Evolutionary conservation across 2,797 vertebrate species (phyloP).

Genomic region (Gymnopithys bicolor): DNA sequence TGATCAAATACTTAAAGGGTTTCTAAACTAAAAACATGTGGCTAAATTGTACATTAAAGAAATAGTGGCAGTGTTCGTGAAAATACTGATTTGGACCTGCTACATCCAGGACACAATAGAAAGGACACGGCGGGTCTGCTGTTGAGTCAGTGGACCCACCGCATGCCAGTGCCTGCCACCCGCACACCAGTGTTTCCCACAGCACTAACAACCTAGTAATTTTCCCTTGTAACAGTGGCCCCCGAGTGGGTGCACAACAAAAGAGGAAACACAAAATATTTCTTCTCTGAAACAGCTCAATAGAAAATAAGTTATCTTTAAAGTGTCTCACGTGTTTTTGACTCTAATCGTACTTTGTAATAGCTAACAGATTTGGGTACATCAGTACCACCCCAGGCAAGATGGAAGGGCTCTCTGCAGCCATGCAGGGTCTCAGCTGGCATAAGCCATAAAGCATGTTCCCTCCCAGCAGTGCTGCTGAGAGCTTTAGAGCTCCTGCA

Average conservation of each 20-base stretch:
- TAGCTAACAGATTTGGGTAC: not conserved
- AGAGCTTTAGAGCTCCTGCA: not conserved
- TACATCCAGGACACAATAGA: not conserved
- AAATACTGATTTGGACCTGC: not conserved
- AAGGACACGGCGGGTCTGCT: not conserved
- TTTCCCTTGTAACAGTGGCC: not conserved
- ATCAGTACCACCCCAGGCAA: not conserved
- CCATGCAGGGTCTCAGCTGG: not conserved
- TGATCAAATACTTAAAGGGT: conserved; percentile 46
- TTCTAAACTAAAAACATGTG: not conserved
- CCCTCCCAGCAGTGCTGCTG: not conserved
- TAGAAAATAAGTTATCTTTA: not conserved
- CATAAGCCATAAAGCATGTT: accelerated
- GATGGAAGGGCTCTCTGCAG: not conserved
- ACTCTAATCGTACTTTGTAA: not conserved
- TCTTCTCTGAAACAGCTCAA: not conserved
- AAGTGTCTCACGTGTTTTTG: not conserved
- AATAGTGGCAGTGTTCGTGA: not conserved
- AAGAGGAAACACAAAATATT: not conserved
- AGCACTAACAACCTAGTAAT: not conserved
- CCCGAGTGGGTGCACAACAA: not conserved
- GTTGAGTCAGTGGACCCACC: not conserved
- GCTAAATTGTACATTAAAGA: not conserved
- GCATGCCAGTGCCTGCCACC: not conserved
- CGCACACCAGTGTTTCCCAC: not conserved